A percentile compares a stretch with the other conserved stretches of the same genome.
These are phyloP conservation scores for Sturmia bella DNA, from an alignment of 2,888 invertebrate genomes.

Conservation along the genomic window DNA sequence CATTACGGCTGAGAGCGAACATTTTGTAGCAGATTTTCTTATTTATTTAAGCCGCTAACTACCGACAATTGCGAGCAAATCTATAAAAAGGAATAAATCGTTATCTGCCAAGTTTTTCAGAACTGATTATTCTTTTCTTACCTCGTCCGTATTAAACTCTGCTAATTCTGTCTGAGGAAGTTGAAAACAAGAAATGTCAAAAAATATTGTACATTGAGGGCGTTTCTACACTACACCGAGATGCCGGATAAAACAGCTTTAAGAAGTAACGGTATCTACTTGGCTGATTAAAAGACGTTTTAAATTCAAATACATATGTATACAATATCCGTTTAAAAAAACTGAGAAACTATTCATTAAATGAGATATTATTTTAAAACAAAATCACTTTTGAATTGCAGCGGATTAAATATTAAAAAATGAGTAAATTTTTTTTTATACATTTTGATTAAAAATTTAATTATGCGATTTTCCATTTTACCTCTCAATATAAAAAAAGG, in stretches of 20 bases:
- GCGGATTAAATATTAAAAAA: too few species aligned
- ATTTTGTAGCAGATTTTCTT: conserved; percentile 27
- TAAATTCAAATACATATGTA: too few species aligned
- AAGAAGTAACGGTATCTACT: neutral
- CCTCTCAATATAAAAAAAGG: too few species aligned
- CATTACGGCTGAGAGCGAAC: conserved; percentile 64
- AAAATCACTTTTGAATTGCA: too few species aligned
- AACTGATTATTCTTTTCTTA: conserved; percentile 1
- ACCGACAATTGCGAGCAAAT: conserved; percentile 33
- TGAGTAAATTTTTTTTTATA: too few species aligned
- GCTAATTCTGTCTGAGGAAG: conserved; percentile 19
- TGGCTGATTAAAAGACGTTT: too few species aligned
- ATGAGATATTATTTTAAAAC: too few species aligned
- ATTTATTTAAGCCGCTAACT: conserved; percentile 15
- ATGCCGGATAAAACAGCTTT: neutral
- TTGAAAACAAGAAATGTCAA: conserved; percentile 36
- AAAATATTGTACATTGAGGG: neutral
- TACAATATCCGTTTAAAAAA: too few species aligned
- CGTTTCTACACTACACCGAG: conserved; percentile 30
- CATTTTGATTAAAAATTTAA: too few species aligned
- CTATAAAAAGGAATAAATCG: conserved; percentile 16
- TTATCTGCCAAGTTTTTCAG: conserved; percentile 12
- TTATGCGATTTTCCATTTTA: too few species aligned
- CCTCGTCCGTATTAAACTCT: neutral
- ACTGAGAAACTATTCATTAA: too few species aligned